Conservation (phyloP, 2,888 invertebrate species). For the Cephus runcator region DNA sequence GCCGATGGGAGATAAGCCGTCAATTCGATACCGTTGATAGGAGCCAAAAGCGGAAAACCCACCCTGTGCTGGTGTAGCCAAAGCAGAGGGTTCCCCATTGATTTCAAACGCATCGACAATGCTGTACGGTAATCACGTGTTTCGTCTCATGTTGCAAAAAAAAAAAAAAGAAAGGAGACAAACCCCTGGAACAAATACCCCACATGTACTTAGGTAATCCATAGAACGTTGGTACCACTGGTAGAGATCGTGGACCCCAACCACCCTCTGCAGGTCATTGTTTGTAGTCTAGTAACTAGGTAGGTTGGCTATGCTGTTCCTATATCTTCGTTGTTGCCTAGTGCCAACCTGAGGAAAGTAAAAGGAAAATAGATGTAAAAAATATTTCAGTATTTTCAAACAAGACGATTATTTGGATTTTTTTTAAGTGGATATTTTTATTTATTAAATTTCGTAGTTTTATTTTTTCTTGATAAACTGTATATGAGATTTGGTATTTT, state of each 20-base stretch:
- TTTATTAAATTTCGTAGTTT: background rate
- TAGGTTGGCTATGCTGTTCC: background rate
- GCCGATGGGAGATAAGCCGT: constrained; percentile 39
- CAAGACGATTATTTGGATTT: background rate
- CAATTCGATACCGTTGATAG: constrained; percentile 41
- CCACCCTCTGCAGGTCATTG: background rate
- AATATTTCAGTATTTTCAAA: background rate
- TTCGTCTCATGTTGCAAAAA: constrained; percentile 24
- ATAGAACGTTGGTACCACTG: background rate
- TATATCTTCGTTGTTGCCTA: constrained; percentile 1
- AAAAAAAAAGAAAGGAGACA: constrained; percentile 2
- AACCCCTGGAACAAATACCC: constrained; percentile 18
- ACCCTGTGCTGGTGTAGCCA: constrained; percentile 8
- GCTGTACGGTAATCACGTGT: constrained; percentile 21
- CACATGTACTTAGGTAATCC: constrained; percentile 5
- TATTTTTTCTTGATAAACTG: background rate
- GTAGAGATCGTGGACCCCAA: background rate
- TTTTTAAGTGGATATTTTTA: background rate
- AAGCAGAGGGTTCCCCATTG: constrained; percentile 9
- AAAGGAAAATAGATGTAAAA: background rate
- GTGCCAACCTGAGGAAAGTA: constrained; percentile 5
- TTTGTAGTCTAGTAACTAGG: background rate
- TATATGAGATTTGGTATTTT: background rate
- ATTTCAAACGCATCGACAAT: background rate
- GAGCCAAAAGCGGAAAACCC: constrained; percentile 13